phyloP scores from a whole-genome alignment of 2,113 vertebrate genomes.

The Cyanoliseus patagonus region DNA sequence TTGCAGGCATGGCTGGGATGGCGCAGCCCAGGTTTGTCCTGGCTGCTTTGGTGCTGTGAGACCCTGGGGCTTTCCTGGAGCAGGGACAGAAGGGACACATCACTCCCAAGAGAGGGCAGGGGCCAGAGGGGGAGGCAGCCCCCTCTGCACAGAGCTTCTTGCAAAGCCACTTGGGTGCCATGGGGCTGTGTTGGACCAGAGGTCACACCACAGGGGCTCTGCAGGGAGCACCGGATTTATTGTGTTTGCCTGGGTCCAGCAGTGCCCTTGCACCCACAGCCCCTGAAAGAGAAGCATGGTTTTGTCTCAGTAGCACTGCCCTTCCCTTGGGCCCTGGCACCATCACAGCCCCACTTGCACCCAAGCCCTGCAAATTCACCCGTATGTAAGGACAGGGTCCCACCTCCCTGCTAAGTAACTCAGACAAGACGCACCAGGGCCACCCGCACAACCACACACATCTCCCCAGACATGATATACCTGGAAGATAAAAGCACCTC shows the following conservation, averaged over 20 bases:
- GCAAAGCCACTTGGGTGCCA: background rate
- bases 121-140: background rate
- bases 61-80: background rate
- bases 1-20: background rate
- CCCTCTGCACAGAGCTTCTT: background rate
- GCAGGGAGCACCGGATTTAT: background rate
- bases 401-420: background rate
- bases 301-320: fast-evolving
- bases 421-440: background rate
- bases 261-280: background rate
- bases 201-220: background rate
- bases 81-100: background rate
- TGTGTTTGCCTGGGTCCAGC: background rate
- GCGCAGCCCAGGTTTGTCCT: background rate
- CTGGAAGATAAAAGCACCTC: background rate
- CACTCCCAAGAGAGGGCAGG: background rate
- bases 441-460: background rate
- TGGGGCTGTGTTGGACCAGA: fast-evolving
- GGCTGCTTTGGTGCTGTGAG: background rate
- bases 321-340: background rate
- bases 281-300: background rate
- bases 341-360: background rate
- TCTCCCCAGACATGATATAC: background rate
- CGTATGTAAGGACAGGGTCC: fast-evolving
- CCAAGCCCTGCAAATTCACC: background rate